Base-by-base conservation (phyloP, 2,888 invertebrate species). In the Cephus pygmeus region DNA sequence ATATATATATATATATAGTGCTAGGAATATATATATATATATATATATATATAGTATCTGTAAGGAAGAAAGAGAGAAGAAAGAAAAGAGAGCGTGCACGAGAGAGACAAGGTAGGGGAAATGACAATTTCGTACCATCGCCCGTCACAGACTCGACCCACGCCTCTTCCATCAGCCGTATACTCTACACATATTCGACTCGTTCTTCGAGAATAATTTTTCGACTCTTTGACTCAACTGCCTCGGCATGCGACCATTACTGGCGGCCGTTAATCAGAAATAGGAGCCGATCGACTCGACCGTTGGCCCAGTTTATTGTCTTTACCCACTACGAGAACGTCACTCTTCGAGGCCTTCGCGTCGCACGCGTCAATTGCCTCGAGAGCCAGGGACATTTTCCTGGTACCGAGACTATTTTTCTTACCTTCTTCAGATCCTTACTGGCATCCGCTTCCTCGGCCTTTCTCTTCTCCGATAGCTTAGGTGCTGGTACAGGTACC, bases 381-480 rank as follows among this genome's bases (percentile, higher is more conserved):
- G 4, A n/a, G 31, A 15, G 31, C 11, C 31, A 71, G 31, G 6
- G 6, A 71, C 71, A 30, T 34, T 71, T 34, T 71, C 71, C 12
- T 71, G 30, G 1, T 30, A 6, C 1, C 71, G 71, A 71, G 0
- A 71, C 11, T 33, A 15, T 31, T 71, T 40, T 40, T 30, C 92
- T 91, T 92, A 96, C 97, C 95, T 97, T 97, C 93, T 97, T 97
- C 87, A 97, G 94, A 92, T 97, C 97, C 91, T 96, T 96, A 90
- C 95, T 95, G 84, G 95, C 94, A 83, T 97, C 96, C 3, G 94
- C 94, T 87, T 97, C 96, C 88, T 96, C 96, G 23, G 96, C 96
- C 93, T 97, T 97, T 86, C 97, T 93, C 90, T 97, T 97, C 90
- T 96, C 97, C 76, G 95, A 94, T 84, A 91, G 86, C 84, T 91